Evolutionary conservation across 2,113 vertebrate genomes (phyloP).

Genomic region (Megaceryle maxima): DNA sequence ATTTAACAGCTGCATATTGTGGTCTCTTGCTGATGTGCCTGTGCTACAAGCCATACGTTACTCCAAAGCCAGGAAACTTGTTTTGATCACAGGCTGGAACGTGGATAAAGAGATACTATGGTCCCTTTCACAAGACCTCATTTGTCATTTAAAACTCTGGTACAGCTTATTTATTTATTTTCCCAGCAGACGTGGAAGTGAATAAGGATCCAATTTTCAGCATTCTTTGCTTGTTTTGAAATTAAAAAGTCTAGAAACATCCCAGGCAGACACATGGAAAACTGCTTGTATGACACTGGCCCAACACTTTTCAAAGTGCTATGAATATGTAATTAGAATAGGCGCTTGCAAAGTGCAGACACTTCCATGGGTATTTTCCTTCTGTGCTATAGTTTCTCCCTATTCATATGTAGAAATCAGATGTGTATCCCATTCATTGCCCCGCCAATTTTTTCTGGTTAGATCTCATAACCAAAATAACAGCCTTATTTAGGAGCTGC

Average conservation of each 20-base stretch:
- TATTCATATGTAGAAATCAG: neutral
- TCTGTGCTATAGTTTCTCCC: neutral
- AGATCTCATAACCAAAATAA: neutral
- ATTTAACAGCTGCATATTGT: neutral
- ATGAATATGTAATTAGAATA: neutral
- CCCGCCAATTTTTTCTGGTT: neutral
- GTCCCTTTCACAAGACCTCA: neutral
- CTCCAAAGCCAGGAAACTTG: neutral
- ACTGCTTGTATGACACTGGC: neutral
- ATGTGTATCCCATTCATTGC: neutral
- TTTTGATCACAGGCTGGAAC: neutral
- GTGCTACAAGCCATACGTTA: neutral
- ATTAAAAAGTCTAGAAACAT: neutral
- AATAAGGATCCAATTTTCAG: neutral
- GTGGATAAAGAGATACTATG: neutral
- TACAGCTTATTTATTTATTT: neutral
- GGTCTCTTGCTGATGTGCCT: neutral
- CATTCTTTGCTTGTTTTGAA: neutral
- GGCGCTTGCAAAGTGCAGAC: neutral
- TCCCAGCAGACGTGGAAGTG: neutral
- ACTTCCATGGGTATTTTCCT: neutral
- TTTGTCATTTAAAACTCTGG: neutral
- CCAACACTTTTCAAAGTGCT: neutral
- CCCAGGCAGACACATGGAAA: neutral
- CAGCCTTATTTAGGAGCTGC: neutral